These are phyloP conservation scores for Tupiocoris notatus DNA, from an alignment of 2,888 invertebrate species.

Conservation along the genomic window DNA sequence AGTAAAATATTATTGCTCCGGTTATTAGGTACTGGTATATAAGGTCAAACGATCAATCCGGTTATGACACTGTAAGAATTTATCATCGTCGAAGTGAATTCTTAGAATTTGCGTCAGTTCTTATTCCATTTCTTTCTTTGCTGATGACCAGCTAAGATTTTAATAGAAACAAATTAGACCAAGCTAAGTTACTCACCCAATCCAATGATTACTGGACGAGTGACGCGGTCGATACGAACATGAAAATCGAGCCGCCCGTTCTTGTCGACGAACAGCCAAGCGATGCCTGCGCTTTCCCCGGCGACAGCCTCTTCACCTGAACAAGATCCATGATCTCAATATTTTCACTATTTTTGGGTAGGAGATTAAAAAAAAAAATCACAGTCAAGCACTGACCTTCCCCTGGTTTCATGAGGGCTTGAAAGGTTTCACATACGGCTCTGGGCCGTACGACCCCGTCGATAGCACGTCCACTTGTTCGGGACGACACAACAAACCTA, in stretches of 20 bases:
- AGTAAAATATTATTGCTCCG: too few relatives aligned
- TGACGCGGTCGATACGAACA: conserved; percentile 59
- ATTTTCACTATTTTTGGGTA: too few relatives aligned
- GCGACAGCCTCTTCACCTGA: conserved; percentile 24
- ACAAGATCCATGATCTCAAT: too few relatives aligned
- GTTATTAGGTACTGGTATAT: too few relatives aligned
- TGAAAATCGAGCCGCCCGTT: conserved; percentile 77
- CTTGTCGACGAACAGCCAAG: conserved; percentile 75
- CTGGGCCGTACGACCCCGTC: conserved; percentile 71
- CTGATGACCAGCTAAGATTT: too few relatives aligned
- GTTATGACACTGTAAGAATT: too few relatives aligned
- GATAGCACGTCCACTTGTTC: conserved; percentile 58
- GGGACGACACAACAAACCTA: conserved; percentile 60
- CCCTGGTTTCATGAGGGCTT: conserved; percentile 53
- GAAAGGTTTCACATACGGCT: conserved; percentile 77
- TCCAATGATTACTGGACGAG: conserved; percentile 47
- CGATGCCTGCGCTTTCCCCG: conserved; percentile 52
- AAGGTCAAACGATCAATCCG: too few relatives aligned
- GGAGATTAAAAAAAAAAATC: too few relatives aligned
- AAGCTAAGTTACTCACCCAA: conserved; percentile 45
- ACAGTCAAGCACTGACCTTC: conserved; percentile 15
- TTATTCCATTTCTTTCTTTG: too few relatives aligned
- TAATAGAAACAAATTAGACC: too few relatives aligned
- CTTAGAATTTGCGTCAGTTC: too few relatives aligned
- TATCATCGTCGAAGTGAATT: too few relatives aligned